phyloP scores from a whole-genome alignment of 2,113 vertebrate species.

The Deroptyus accipitrinus region DNA sequence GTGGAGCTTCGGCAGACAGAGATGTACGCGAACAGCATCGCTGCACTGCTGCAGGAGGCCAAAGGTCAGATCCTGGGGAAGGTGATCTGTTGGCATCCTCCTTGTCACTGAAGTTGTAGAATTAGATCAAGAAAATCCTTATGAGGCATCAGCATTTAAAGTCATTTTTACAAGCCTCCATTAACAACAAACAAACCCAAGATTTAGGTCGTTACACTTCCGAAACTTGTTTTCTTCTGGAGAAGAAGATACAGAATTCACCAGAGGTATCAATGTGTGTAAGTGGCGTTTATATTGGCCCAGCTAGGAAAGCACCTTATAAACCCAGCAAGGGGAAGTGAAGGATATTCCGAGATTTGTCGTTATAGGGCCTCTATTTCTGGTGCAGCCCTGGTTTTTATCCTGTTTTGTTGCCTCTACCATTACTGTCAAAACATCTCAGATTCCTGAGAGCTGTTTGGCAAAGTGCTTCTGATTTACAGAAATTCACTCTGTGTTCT shows the following conservation, averaged over 20 bases:
- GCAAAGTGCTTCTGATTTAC: not conserved
- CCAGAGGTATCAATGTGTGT: not conserved
- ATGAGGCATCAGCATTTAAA: not conserved
- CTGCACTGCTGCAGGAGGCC: slow-evolving; percentile 86
- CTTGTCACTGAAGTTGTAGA: not conserved
- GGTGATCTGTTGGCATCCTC: not conserved
- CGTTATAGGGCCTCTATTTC: not conserved
- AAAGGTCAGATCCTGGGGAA: slow-evolving; percentile 80
- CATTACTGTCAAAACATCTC: not conserved
- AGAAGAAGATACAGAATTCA: not conserved
- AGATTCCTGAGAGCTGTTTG: not conserved
- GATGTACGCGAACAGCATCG: slow-evolving; percentile 88
- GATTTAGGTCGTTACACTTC: not conserved
- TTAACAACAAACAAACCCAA: not conserved
- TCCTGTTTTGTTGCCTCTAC: not conserved
- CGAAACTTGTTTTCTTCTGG: not conserved
- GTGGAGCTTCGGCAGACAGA: slow-evolving; percentile 92
- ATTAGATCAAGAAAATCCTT: not conserved
- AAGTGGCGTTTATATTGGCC: not conserved
- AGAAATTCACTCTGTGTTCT: not conserved
- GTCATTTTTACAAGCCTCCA: not conserved
- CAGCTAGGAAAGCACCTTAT: not conserved
- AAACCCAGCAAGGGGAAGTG: not conserved
- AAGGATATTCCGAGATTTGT: not conserved
- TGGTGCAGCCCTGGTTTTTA: not conserved